Conservation (phyloP, 2,113 vertebrate genomes). For the Paradoxurus hermaphroditus region DNA sequence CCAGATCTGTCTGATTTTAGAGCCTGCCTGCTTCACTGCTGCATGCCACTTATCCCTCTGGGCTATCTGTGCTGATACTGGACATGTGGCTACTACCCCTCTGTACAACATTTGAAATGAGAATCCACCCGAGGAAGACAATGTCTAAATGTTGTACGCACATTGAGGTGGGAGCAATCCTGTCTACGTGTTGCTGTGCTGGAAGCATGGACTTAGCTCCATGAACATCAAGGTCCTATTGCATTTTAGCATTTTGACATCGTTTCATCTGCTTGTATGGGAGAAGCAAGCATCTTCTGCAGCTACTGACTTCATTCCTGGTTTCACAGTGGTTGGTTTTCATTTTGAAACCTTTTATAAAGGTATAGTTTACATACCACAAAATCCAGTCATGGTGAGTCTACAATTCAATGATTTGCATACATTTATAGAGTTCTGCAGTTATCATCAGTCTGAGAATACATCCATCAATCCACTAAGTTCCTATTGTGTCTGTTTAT, state of each 20-base stretch:
- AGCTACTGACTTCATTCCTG: not conserved
- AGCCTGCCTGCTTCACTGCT: not conserved
- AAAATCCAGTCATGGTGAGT: not conserved
- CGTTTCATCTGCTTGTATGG: not conserved
- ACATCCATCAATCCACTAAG: not conserved
- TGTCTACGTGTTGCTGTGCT: not conserved
- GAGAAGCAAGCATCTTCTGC: not conserved
- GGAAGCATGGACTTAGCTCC: not conserved
- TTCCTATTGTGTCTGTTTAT: not conserved
- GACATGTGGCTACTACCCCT: not conserved
- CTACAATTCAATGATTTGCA: not conserved
- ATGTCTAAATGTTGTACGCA: not conserved
- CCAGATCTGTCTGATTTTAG: not conserved
- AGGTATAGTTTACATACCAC: not conserved
- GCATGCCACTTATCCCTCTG: not conserved
- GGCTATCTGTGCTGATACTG: not conserved
- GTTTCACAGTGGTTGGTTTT: not conserved
- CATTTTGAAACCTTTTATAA: not conserved
- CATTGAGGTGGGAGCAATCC: not conserved
- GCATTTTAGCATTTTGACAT: not conserved
- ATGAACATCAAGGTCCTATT: not conserved
- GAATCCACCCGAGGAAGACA: not conserved
- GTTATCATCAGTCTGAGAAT: not conserved
- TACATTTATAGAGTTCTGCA: not conserved
- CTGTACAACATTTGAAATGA: not conserved